Base-by-base conservation (phyloP, 2,888 invertebrate species). In the Dynastes tityus region DNA sequence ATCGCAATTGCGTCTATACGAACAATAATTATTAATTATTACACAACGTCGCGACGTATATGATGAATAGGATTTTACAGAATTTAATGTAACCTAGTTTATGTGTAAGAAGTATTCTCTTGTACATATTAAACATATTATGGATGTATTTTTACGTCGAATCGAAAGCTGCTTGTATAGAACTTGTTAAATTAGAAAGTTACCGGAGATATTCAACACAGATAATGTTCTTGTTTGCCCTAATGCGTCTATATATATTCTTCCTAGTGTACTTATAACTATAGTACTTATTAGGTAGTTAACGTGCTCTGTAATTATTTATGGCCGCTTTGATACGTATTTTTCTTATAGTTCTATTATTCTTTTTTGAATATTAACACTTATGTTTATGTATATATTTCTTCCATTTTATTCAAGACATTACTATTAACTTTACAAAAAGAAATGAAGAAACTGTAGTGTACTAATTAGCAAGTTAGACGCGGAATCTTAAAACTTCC, bases 131-230 rank as follows among this genome's bases (percentile, higher is more conserved):
- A 61, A 8, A 61, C 9, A 61, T 61, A 55, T 29, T 61, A 29
- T 29, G 61, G 5, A 16, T 16, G 55, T 55, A 55, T 55, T 61
- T 27, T 22, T 61, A 61, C 29, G 22, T 61, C 29, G 61, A 61
- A 27, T 61, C 22, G 61, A 61, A 22, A 61, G 61, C 22, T 61
- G 29, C 61, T 61, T 22, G 61, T 55, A 55, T 55, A 55, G 16
- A 29, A 29, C 11, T 61, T 61, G 61, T 61, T 61, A 61, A 29
- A 61, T 61, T 61, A 61, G 61, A 61, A 61, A 61, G 29, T 61
- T 61, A 16, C 22, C 22, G n/a, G 22, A 61, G 61, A 61, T 61
- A 55, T 61, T 29, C 61, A 11, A 61, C 16, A 11, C 22, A 22
- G 29, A 61, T 61, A 61, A 55, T 27, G 55, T 55, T 55, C 22